Evolutionary conservation across 2,797 vertebrate genomes (phyloP), one percentile per base, ranked within the genome.

Genomic region (Discoglossus pictus): DNA sequence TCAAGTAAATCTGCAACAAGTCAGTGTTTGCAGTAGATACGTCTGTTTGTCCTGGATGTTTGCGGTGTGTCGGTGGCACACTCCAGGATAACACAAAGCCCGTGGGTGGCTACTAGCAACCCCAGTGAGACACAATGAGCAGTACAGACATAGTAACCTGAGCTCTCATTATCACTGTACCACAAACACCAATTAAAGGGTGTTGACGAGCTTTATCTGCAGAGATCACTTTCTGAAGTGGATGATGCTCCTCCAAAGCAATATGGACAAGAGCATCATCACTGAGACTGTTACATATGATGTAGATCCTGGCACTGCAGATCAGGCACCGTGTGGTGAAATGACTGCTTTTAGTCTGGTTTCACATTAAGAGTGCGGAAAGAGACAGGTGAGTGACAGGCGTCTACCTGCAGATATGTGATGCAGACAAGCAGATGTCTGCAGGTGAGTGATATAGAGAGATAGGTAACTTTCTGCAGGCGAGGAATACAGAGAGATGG

Each of bases 201-300:
- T 13, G 13, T 27, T 31, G 48, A 51, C 60, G 51, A 16, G 15
- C 35, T 42, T 21, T 53, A 31, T 62, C 15, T 15, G 31, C 2
- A 54, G 58, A 38, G 61, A 61, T 47, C 42, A n/a, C n/a, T 55
- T 55, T 47, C 48, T 46, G 16, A 35, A 16, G 38, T 11, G 20
- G 38, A 21, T 21, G 16, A 18, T n/a, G 10, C 48, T n/a, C 15
- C 31, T 38, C 18, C 31, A 39, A 34, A 10, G 27, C 12, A 27
- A 24, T 50, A 24, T 24, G 39, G 23, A 1, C 5, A 15, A n/a
- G 7, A 43, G 10, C n/a, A 31, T 31, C 5, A 4, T 43, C 17
- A 13, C 17, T n/a, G 40, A 15, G 15, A 16, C 5, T 7, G 15
- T 31, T 9, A 50, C 46, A 12, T 20, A 12, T 11, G 47, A 27